Base-by-base conservation (phyloP, 2,888 invertebrate species). In the Neelides folsomi region DNA sequence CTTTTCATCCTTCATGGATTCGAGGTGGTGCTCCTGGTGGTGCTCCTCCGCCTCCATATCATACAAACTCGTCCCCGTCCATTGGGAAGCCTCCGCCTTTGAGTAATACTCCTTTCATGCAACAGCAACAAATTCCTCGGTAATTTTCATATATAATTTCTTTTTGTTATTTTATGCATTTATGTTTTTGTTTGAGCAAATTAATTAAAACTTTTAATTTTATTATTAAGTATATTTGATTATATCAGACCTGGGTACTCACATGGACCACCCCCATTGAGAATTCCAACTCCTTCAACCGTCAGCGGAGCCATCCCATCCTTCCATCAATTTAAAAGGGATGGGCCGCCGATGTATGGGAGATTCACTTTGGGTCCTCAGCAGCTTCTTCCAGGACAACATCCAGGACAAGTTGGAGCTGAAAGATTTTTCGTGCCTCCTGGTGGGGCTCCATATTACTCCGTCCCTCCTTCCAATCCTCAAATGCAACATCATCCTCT, bases 71-170 rank as follows among this genome's bases (percentile, higher is more conserved):
- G 2, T 16, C 52, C n/a, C 20, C 52, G 2, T 44, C 57, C 4
- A 49, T 64, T 36, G 64, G 62, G 37, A 64, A 64, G 35, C 64
- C 64, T 2, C 64, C 64, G 9, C 62, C 64, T 20, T 41, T 64
- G 9, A 62, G 58, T 47, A 55, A 57, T 34, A 47, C 54, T 13
- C 52, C 58, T 18, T 60, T 60, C 52, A 44, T 55, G 51, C 54
- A 55, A 38, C 60, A 56, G 16, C 53, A 52, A 7, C 27, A 27
- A 27, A 27, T 27, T 27, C 27, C 27, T 27, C 27, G 27, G 27
- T 27, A 27, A 27, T 27, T 27, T 5, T 5, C 7, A 3, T 7
- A 27, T 5, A 27, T 27, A 3, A 27, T 27, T 27, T 27, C n/a
- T n/a, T n/a, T n/a, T n/a, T n/a, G n/a, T n/a, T n/a, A n/a, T n/a